A percentile compares a stretch with the other conserved stretches of the same genome.
Conservation (phyloP, 2,797 vertebrate species). For the Bryconaethiops microstoma region DNA sequence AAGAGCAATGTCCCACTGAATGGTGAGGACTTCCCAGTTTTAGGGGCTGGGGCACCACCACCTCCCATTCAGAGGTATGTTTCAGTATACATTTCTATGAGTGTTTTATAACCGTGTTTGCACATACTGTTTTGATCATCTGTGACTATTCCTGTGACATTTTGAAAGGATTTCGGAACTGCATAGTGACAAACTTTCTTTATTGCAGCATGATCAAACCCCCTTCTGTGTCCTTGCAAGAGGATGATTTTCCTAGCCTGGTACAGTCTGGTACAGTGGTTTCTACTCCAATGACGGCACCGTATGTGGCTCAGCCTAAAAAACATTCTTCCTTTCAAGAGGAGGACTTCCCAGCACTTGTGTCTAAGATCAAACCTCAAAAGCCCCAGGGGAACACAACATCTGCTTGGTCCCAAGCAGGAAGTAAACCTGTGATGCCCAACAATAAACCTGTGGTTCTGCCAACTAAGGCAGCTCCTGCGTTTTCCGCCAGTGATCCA, state of each 20-base stretch:
- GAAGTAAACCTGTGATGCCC: conserved; percentile 70
- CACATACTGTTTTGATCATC: background rate
- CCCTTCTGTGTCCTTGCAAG: conserved; percentile 80
- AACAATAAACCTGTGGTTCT: conserved; percentile 71
- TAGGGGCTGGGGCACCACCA: conserved; percentile 70
- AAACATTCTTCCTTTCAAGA: conserved; percentile 88
- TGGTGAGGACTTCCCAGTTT: conserved; percentile 82
- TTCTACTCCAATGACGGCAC: conserved; percentile 73
- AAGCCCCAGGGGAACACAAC: conserved; percentile 74
- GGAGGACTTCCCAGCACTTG: conserved; percentile 96
- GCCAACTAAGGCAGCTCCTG: conserved; percentile 55
- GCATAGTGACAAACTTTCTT: background rate
- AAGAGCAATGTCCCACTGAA: conserved; percentile 72
- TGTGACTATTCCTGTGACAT: background rate
- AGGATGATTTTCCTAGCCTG: conserved; percentile 96
- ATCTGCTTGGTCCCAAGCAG: conserved; percentile 85
- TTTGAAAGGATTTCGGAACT: background rate
- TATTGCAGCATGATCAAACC: conserved; percentile 68
- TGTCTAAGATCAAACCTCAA: conserved; percentile 81
- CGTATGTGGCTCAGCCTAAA: conserved; percentile 76
- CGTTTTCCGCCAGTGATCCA: conserved; percentile 51
- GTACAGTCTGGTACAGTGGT: conserved; percentile 60
- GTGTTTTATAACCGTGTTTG: background rate
- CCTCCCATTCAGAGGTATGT: conserved; percentile 62
- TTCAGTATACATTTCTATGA: background rate